These are phyloP conservation scores for Phenacoccus solenopsis DNA, from an alignment of 1,140 invertebrate genomes.

Conservation along the genomic window DNA sequence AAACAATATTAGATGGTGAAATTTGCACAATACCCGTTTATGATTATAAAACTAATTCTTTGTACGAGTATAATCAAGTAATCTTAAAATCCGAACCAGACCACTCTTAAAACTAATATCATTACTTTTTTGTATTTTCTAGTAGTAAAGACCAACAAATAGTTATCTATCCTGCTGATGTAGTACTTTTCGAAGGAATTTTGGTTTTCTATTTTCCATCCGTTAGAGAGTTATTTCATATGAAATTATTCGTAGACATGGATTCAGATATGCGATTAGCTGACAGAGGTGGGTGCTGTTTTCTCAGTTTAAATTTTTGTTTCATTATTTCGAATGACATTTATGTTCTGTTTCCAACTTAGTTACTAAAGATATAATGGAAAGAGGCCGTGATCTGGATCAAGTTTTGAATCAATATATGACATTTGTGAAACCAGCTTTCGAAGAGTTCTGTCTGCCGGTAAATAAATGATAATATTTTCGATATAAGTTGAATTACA, in stretches of 20 bases:
- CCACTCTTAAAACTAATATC: conserved; percentile 1
- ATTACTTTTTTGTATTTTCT: conserved; percentile 27
- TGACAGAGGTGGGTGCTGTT: conserved; percentile 58
- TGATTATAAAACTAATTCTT: conserved; percentile 73
- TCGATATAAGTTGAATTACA: not conserved
- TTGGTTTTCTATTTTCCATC: conserved; percentile 94
- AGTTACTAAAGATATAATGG: conserved; percentile 90
- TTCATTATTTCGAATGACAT: not conserved
- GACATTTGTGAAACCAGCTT: conserved; percentile 94
- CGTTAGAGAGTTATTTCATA: conserved; percentile 89
- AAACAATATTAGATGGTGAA: conserved; percentile 65
- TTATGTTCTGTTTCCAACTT: conserved; percentile 26
- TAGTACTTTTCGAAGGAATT: conserved; percentile 96
- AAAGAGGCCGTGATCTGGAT: conserved; percentile 84
- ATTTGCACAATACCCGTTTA: conserved; percentile 80
- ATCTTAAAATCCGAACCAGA: not conserved
- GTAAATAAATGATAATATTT: conserved; percentile 41
- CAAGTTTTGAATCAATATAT: conserved; percentile 93
- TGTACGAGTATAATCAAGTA: conserved; percentile 42
- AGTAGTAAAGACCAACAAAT: conserved; percentile 57
- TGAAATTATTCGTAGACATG: conserved; percentile 98
- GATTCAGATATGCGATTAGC: conserved; percentile 94
- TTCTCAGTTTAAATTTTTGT: conserved; percentile 12
- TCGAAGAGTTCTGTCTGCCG: conserved; percentile 97
- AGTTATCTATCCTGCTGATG: conserved; percentile 92